Conservation (phyloP, 2,888 invertebrate species). For the Calephelis perditalis region DNA sequence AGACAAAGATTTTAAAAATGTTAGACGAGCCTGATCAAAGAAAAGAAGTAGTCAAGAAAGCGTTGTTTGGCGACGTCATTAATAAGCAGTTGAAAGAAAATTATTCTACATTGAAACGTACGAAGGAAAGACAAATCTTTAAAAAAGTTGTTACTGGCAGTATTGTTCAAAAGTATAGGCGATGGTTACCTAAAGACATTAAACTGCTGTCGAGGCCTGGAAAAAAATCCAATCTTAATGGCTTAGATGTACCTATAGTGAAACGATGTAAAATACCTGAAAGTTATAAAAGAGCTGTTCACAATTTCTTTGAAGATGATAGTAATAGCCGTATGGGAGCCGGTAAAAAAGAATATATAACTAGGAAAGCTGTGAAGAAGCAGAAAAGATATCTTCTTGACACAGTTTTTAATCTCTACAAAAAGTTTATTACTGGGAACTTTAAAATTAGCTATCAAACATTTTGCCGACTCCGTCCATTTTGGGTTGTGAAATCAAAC, state of each 20-base stretch:
- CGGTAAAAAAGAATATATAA: constrained; percentile 23
- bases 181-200: not conserved
- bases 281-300: constrained; percentile 22
- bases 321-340: not conserved
- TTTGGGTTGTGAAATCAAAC: no score
- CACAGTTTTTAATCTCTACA: no score
- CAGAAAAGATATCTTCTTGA: no score
- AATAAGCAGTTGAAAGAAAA: constrained; percentile 5
- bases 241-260: not conserved
- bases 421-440: no score
- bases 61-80: constrained; percentile 8
- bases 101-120: not conserved
- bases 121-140: constrained; percentile 29
- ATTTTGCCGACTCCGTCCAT: no score
- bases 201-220: not conserved
- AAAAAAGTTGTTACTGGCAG: constrained; percentile 18
- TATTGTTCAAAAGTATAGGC: not conserved
- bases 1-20: no score
- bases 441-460: no score
- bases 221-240: not conserved
- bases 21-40: not conserved
- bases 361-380: no score
- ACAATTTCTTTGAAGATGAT: not conserved
- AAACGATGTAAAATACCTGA: constrained; percentile 8
- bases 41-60: constrained; percentile 1